Base-by-base conservation (phyloP, 2,113 vertebrate species). In the Dipodomys ordii region DNA sequence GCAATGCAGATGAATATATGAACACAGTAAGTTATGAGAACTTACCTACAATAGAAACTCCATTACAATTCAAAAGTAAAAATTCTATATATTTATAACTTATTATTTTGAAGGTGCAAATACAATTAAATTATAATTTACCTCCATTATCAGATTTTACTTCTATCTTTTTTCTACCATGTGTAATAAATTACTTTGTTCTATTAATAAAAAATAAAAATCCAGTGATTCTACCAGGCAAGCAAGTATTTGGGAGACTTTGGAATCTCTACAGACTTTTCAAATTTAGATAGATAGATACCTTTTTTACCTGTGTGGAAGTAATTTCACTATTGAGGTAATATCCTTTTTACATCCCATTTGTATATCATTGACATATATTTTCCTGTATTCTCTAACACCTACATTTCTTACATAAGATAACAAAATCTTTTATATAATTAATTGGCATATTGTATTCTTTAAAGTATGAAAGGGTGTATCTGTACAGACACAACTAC, bases 61-160 rank as follows among this genome's bases (percentile, higher is more conserved):
- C 6, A 57, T 6, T 35, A 32, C 49, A 92, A 73, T 20, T 6
- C 12, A 53, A 53, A 86, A 92, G 0, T 9, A n/a, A 82, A 69
- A 2, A 83, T 53, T 83, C 28, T 86, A 39, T 83, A 71, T 93
- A 39, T 39, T 39, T 39, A 39, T 39, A 39, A 39, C 39, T 39
- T 39, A 39, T 88, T 49, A 91, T 53, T 92, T 92, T 92, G 68
- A 87, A 72, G 7, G 77, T 27, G 28, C 10, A n/a, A 35, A 10
- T 74, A 64, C 3, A 65, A n/a, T 46, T 78, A 87, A 87, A 60
- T 89, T 91, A 0, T 0, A 81, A 30, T 49, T 80, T 9, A 39
- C 73, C 44, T 77, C 13, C 6, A n/a, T 87, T 53, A 32, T 81
- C 3, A 35, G 39, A 46, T 20, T n/a, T 0, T 44, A 68, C 76